These are phyloP conservation scores for Pempheris klunzingeri DNA, from an alignment of 2,797 vertebrate genomes.

Conservation along the genomic window DNA sequence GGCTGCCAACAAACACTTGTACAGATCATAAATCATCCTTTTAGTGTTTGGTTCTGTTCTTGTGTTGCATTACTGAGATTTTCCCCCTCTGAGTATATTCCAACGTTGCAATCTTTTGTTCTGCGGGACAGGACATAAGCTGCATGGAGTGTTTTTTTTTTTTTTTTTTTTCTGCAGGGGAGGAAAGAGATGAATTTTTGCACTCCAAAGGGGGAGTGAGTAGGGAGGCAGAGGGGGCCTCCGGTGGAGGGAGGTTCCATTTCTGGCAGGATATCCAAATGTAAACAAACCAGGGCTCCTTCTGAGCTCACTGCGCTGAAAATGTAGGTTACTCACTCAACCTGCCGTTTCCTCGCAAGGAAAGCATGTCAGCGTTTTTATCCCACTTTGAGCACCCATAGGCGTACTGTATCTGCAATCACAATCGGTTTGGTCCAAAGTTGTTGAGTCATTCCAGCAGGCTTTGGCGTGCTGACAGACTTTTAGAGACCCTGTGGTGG, in stretches of 20 bases:
- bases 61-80: not conserved
- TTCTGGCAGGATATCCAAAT: conserved; percentile 81
- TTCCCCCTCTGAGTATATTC: not conserved
- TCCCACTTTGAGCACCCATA: conserved; percentile 17
- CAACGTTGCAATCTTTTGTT: not conserved
- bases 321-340: conserved; percentile 54
- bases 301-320: conserved; percentile 53
- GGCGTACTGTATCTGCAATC: conserved; percentile 3
- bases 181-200: conserved; percentile 48
- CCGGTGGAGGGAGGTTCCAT: conserved; percentile 74
- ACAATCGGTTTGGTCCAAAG: not conserved
- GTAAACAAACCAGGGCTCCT: conserved; percentile 76
- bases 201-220: not conserved
- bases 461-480: conserved; percentile 24
- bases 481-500: not conserved
- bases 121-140: conserved; percentile 25
- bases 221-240: conserved; percentile 41
- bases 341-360: conserved; percentile 30
- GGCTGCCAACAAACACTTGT: not conserved
- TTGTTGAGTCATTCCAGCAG: conserved; percentile 42
- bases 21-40: not conserved
- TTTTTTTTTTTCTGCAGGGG: conserved; percentile 14
- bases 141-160: conserved; percentile 9
- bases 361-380: conserved; percentile 49
- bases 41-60: not conserved